These are phyloP conservation scores for Brachystomella parvula DNA, from an alignment of 1,140 invertebrate species.

Conservation along the genomic window DNA sequence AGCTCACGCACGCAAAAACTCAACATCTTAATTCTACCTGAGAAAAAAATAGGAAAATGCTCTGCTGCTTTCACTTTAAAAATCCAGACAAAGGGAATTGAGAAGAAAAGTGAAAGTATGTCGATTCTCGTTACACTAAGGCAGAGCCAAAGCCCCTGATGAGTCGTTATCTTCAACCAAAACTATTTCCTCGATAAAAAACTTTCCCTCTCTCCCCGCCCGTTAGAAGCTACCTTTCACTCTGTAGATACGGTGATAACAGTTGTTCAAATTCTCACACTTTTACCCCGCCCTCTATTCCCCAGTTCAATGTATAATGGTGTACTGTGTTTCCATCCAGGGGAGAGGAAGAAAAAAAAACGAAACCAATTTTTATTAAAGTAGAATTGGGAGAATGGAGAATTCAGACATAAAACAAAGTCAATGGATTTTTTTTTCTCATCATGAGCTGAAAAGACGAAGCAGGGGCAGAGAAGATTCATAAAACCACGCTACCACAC, in stretches of 20 bases:
- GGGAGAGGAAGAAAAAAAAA: no score
- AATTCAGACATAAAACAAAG: no score
- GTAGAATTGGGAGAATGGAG: no score
- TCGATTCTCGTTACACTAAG: neutral
- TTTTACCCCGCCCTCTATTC: slow-evolving; percentile 11
- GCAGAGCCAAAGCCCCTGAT: slow-evolving; percentile 6
- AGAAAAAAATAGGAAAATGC: neutral
- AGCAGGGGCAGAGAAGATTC: no score
- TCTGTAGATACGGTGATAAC: neutral
- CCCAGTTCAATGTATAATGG: no score
- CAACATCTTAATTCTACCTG: neutral
- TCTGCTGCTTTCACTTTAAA: neutral
- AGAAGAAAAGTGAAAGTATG: no score
- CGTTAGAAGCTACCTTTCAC: neutral
- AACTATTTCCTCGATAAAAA: slow-evolving; percentile 24
- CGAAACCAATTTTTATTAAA: no score
- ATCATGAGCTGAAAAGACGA: no score
- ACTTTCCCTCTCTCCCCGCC: neutral
- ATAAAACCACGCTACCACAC: no score
- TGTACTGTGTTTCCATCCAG: no score
- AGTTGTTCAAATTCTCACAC: slow-evolving; percentile 28
- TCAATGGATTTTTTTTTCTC: no score
- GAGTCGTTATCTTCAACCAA: slow-evolving; percentile 29
- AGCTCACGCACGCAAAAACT: neutral
- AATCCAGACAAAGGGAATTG: no score